Evolutionary conservation across 2,888 invertebrate species (phyloP).

Genomic region (Cosmopolites sordidus): DNA sequence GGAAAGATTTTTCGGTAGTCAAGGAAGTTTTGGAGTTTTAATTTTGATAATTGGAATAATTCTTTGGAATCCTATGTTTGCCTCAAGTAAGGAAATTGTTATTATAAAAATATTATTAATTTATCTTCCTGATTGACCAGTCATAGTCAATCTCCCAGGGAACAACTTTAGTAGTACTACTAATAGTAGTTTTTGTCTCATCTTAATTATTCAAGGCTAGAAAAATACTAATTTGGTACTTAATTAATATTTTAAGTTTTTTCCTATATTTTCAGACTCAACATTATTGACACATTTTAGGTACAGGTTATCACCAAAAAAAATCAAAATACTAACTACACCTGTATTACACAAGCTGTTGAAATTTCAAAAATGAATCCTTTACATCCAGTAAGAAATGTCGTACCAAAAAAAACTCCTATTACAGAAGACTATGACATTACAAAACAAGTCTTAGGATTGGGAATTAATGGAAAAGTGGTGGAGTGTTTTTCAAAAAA

Average conservation of each 20-base stretch:
- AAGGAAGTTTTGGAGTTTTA: background rate
- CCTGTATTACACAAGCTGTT: slow-evolving; percentile 21
- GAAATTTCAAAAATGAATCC: slow-evolving; percentile 24
- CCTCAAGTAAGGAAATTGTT: background rate
- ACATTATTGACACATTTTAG: background rate
- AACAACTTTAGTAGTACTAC: no score
- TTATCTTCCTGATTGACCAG: no score
- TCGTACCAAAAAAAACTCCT: slow-evolving; percentile 68
- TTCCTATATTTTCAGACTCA: background rate
- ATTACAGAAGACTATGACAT: slow-evolving; percentile 90
- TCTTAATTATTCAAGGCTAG: slow-evolving; percentile 10
- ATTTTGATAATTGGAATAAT: background rate
- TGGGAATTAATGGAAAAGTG: slow-evolving; percentile 98
- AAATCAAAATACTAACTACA: background rate
- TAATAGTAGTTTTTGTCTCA: background rate
- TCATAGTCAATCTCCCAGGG: no score
- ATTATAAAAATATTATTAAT: no score
- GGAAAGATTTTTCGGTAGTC: background rate
- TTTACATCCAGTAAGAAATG: slow-evolving; percentile 33
- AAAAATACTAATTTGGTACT: slow-evolving; percentile 7
- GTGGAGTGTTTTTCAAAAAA: slow-evolving; percentile 84
- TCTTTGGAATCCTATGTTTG: background rate
- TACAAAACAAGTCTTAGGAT: slow-evolving; percentile 86
- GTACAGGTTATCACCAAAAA: slow-evolving; percentile 13
- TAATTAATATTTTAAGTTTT: background rate